Evolutionary conservation across 2,797 vertebrate genomes (phyloP).

Genomic region (Gymnodraco acuticeps): DNA sequence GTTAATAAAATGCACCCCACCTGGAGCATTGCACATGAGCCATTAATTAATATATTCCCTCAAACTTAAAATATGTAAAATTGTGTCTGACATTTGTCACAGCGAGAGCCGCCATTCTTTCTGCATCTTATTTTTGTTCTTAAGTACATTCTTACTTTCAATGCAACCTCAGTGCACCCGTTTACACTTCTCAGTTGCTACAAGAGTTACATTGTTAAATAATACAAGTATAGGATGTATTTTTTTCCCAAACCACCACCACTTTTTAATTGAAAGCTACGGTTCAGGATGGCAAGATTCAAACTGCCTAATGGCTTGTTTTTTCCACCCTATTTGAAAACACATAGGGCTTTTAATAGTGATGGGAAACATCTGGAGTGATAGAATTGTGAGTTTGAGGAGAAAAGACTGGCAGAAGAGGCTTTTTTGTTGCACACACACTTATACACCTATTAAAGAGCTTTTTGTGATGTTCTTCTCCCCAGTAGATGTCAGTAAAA

Average conservation of each 20-base stretch:
- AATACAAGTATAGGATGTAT: slow-evolving; percentile 50
- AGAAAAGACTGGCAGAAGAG: not conserved
- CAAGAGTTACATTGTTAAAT: slow-evolving; percentile 44
- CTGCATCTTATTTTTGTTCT: slow-evolving; percentile 25
- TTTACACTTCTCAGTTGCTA: slow-evolving; percentile 27
- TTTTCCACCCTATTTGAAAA: slow-evolving; percentile 16
- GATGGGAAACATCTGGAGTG: slow-evolving; percentile 47
- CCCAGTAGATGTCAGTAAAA: slow-evolving; percentile 85
- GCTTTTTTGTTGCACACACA: not conserved
- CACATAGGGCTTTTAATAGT: slow-evolving; percentile 21
- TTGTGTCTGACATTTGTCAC: slow-evolving; percentile 26
- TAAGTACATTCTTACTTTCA: slow-evolving; percentile 13
- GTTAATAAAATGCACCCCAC: slow-evolving; percentile 4
- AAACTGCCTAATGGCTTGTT: slow-evolving; percentile 40
- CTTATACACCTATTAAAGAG: not conserved
- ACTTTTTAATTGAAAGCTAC: slow-evolving; percentile 68
- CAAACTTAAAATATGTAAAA: slow-evolving; percentile 43
- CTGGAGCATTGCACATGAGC: slow-evolving; percentile 4
- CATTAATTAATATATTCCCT: slow-evolving; percentile 6
- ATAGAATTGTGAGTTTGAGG: slow-evolving; percentile 23
- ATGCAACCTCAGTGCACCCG: slow-evolving; percentile 39
- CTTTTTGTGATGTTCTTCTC: slow-evolving; percentile 36
- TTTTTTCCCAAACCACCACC: slow-evolving; percentile 35
- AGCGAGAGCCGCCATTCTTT: not conserved
- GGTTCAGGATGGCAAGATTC: slow-evolving; percentile 44